phyloP scores from a whole-genome alignment of 2,113 vertebrate species.

The Cettia cetti region DNA sequence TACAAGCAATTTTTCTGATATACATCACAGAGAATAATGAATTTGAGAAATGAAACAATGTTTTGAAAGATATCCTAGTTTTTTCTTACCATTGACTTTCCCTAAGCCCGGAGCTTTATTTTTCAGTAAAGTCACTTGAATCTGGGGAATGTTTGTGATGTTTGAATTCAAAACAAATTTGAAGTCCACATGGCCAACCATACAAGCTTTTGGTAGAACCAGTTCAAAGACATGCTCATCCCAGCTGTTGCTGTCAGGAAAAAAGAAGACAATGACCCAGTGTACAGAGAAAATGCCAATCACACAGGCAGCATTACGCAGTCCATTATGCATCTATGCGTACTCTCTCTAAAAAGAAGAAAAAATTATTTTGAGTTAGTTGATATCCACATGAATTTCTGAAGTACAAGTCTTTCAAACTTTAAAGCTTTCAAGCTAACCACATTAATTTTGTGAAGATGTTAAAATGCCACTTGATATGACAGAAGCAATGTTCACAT shows the following conservation, averaged over 20 bases:
- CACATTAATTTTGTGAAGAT: neutral
- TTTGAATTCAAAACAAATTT: slow-evolving; percentile 97
- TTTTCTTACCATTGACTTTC: slow-evolving; percentile 91
- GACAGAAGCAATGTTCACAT: neutral
- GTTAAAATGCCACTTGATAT: neutral
- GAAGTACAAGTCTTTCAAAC: neutral
- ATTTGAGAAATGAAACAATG: neutral
- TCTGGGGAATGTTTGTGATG: slow-evolving; percentile 97
- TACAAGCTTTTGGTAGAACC: slow-evolving; percentile 96
- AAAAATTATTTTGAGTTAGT: neutral
- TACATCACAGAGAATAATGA: neutral
- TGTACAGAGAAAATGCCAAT: neutral
- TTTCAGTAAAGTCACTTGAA: slow-evolving; percentile 97
- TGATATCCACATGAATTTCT: neutral
- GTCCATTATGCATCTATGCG: neutral
- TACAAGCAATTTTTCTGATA: neutral
- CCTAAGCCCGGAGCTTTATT: slow-evolving; percentile 96
- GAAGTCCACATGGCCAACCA: slow-evolving; percentile 99
- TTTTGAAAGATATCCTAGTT: neutral
- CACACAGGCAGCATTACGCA: neutral
- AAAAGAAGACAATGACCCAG: neutral
- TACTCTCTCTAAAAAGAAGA: neutral
- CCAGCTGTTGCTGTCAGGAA: slow-evolving; percentile 89
- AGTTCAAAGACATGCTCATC: slow-evolving; percentile 98
- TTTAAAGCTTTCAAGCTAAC: neutral